These are phyloP conservation scores for Aphelocoma californica DNA, from an alignment of 2,797 vertebrate genomes.

Conservation along the genomic window DNA sequence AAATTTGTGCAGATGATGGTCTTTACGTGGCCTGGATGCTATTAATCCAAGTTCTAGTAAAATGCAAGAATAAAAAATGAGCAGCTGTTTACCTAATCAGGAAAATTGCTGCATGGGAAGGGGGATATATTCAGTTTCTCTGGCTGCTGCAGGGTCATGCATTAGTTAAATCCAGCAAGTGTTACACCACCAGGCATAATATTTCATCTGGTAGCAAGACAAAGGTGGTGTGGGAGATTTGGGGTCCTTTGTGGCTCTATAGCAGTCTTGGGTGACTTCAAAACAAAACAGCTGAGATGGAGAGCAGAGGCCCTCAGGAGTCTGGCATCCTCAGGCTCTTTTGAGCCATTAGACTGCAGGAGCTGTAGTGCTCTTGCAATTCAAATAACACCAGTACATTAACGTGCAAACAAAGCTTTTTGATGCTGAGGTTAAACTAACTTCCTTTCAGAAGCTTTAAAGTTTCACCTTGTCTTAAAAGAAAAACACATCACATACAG, in stretches of 20 bases:
- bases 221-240: neutral
- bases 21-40: neutral
- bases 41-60: neutral
- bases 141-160: neutral
- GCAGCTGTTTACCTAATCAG: neutral
- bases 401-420: conserved; percentile 46
- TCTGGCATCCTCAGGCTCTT: neutral
- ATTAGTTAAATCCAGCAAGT: neutral
- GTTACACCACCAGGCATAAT: neutral
- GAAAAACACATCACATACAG: neutral
- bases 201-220: neutral
- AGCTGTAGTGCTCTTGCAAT: conserved; percentile 2
- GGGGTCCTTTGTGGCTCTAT: neutral
- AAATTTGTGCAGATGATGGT: neutral
- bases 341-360: neutral
- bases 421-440: conserved; percentile 27
- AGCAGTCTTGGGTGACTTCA: neutral
- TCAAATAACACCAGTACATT: neutral
- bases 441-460: conserved; percentile 48
- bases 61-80: neutral
- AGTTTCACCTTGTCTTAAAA: neutral
- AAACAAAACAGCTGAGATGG: conserved; percentile 1
- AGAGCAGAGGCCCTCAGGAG: neutral
- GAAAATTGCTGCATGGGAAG: accelerated
- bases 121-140: neutral